Evolutionary conservation across 2,797 vertebrate species (phyloP).

Genomic region (Mustela erminea): DNA sequence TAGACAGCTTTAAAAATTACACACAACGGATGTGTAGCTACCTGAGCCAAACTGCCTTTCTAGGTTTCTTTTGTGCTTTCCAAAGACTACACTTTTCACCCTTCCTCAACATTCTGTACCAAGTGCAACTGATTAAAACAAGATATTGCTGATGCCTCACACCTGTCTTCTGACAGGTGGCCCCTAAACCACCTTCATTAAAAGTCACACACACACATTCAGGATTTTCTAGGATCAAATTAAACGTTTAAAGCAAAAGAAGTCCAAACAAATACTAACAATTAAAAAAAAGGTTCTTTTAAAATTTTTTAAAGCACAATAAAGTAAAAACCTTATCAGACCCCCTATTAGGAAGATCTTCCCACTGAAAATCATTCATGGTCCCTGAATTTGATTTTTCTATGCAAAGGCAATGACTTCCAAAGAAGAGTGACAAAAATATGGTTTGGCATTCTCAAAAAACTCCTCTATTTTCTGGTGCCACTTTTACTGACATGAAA

Average conservation of each 20-base stretch:
- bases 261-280: constrained; percentile 72
- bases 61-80: constrained; percentile 83
- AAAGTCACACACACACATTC: constrained; percentile 78
- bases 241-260: constrained; percentile 73
- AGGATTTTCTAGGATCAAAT: constrained; percentile 81
- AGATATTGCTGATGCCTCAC: constrained; percentile 54
- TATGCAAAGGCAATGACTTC: constrained; percentile 60
- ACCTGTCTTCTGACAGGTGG: constrained; percentile 54
- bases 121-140: constrained; percentile 66
- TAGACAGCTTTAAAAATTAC: constrained; percentile 78
- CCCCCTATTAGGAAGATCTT: constrained; percentile 55
- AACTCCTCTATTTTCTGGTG: constrained; percentile 55
- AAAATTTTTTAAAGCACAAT: constrained; percentile 31
- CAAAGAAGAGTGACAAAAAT: constrained; percentile 60
- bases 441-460: constrained; percentile 73
- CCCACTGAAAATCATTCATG: constrained; percentile 43
- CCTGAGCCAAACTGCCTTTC: constrained; percentile 84
- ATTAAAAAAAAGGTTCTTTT: neutral
- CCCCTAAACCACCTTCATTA: constrained; percentile 71
- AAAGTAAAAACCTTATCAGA: constrained; percentile 64
- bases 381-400: constrained; percentile 78
- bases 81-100: constrained; percentile 61
- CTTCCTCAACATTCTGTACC: constrained; percentile 62
- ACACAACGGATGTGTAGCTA: constrained; percentile 69
- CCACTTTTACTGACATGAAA: constrained; percentile 4